These are phyloP conservation scores for Delichon dasypus DNA, from an alignment of 2,797 vertebrate genomes.

Conservation along the genomic window DNA sequence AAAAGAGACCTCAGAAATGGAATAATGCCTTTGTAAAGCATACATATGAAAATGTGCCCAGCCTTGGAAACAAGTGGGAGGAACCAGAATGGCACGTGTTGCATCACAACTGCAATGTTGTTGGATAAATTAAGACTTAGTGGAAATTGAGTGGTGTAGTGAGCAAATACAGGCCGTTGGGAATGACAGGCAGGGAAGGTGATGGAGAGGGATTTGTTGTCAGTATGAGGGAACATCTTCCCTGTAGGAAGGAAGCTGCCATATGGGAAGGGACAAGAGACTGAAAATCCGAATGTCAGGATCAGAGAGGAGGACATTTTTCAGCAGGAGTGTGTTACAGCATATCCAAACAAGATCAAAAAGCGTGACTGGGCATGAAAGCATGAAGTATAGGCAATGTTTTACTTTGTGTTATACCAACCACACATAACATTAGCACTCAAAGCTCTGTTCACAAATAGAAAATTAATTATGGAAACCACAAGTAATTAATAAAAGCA, in stretches of 20 bases:
- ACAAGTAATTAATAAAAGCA: neutral
- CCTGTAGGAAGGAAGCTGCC: neutral
- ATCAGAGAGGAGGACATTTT: neutral
- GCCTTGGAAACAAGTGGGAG: neutral
- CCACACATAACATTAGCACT: neutral
- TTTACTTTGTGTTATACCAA: neutral
- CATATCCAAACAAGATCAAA: neutral
- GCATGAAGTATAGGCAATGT: neutral
- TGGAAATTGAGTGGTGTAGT: neutral
- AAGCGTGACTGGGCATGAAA: neutral
- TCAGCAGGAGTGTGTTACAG: neutral
- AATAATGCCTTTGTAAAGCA: neutral
- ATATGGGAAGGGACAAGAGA: neutral
- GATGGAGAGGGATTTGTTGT: neutral
- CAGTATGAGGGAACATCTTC: neutral
- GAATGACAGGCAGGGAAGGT: neutral
- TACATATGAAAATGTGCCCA: neutral
- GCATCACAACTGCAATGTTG: neutral
- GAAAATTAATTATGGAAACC: neutral
- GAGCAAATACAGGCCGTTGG: neutral
- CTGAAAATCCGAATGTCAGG: neutral
- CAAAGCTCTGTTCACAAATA: neutral
- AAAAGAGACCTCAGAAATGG: neutral
- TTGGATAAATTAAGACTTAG: neutral
- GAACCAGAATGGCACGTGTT: neutral